Evolutionary conservation across 1,140 invertebrate genomes (phyloP).

Genomic region (Microplitis mediator): DNA sequence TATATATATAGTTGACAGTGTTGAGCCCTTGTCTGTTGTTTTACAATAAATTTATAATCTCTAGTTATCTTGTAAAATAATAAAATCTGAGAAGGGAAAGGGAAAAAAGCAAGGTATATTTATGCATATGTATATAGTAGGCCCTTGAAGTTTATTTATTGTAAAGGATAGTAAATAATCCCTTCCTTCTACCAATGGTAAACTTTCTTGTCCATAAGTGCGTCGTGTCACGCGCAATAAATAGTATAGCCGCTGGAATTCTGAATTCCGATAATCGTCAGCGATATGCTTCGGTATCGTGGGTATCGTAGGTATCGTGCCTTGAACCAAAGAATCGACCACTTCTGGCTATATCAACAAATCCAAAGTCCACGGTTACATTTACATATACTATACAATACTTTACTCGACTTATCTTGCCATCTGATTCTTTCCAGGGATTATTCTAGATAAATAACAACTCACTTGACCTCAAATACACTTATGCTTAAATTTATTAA

Average conservation of each 20-base stretch:
- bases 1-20: no score
- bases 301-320: conserved; percentile 14
- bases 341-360: conserved; percentile 19
- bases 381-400: neutral
- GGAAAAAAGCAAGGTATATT: neutral
- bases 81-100: neutral
- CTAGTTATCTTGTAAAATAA: conserved; percentile 14
- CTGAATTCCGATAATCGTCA: conserved; percentile 29
- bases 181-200: neutral
- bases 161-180: neutral
- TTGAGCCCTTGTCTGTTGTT: neutral
- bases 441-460: neutral
- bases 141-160: conserved; percentile 20
- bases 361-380: neutral
- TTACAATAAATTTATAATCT: conserved; percentile 25
- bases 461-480: neutral
- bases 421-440: neutral
- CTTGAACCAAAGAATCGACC: conserved; percentile 13
- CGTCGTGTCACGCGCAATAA: conserved; percentile 30
- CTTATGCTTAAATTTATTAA: neutral
- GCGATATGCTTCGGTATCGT: conserved; percentile 2
- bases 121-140: no score
- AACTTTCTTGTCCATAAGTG: conserved; percentile 10
- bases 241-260: conserved; percentile 24
- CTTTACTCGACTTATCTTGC: neutral